These are phyloP conservation scores for Choristoneura rosaceana DNA, from an alignment of 2,888 invertebrate species.

Conservation along the genomic window DNA sequence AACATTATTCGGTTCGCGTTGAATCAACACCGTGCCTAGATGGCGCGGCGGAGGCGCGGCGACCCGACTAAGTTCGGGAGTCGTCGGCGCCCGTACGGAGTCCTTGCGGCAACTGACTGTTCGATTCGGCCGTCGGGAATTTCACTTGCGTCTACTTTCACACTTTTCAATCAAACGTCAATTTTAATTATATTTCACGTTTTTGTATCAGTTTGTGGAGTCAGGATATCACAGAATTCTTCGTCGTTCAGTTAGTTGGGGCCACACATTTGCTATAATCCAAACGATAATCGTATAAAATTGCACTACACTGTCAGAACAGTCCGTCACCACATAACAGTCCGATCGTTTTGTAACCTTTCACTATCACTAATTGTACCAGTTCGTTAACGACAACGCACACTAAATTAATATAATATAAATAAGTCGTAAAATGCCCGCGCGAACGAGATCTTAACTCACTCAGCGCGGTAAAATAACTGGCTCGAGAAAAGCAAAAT, in stretches of 20 bases:
- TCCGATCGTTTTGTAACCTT: constrained; percentile 60
- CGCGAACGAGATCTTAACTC: constrained; percentile 67
- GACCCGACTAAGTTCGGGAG: constrained; percentile 59
- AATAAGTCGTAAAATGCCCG: constrained; percentile 74
- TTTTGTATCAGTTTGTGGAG: constrained; percentile 54
- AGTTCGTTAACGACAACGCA: constrained; percentile 61
- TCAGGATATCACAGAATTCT: constrained; percentile 65
- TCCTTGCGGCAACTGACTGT: constrained; percentile 52
- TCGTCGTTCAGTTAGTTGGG: constrained; percentile 55
- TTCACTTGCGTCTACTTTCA: constrained; percentile 69
- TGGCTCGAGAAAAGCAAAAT: constrained; percentile 84
- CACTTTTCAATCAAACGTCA: constrained; percentile 72
- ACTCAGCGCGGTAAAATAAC: constrained; percentile 78
- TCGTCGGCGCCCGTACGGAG: constrained; percentile 53
- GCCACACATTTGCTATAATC: constrained; percentile 64
- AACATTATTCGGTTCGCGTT: constrained; percentile 70
- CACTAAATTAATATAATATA: constrained; percentile 56
- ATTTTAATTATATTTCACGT: constrained; percentile 56
- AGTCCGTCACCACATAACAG: constrained; percentile 63
- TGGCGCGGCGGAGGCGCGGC: constrained; percentile 67
- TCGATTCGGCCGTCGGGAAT: constrained; percentile 54
- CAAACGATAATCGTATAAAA: constrained; percentile 61
- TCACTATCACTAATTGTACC: constrained; percentile 60
- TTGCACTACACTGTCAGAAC: constrained; percentile 68
- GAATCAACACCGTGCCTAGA: constrained; percentile 65